phyloP scores from a whole-genome alignment of 2,113 vertebrate genomes.

The Drymodes brunneopygia region DNA sequence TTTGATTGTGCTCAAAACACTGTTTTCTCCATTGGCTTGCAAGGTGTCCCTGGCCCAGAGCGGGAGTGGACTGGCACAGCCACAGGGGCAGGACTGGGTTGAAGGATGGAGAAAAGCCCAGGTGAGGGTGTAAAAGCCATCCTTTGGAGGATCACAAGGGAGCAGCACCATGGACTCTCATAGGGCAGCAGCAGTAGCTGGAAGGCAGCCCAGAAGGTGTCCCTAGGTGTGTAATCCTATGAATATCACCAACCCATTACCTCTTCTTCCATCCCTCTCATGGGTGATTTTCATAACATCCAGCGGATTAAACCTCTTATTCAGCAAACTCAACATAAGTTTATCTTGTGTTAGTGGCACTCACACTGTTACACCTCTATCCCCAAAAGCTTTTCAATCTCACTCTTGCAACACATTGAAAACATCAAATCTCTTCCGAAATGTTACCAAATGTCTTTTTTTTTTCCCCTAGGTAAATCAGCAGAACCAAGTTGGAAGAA shows the following conservation, averaged over 20 bases:
- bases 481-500: background rate
- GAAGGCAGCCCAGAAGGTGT: background rate
- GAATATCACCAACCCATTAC: background rate
- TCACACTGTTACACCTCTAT: background rate
- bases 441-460: background rate
- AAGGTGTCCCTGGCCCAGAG: background rate
- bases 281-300: background rate
- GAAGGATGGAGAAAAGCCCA: background rate
- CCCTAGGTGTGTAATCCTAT: background rate
- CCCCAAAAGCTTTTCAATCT: background rate
- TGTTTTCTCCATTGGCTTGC: background rate
- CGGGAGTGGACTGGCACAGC: fast-evolving
- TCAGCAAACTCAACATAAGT: background rate
- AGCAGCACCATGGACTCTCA: background rate
- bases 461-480: background rate
- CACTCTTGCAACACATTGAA: background rate
- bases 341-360: background rate
- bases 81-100: background rate
- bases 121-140: background rate
- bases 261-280: background rate
- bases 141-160: background rate
- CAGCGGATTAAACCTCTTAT: background rate
- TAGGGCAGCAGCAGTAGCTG: background rate
- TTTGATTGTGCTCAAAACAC: fast-evolving
- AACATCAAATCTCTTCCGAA: background rate